Evolutionary conservation across 2,888 invertebrate species (phyloP).

Genomic region (Ptilodon capucinus): DNA sequence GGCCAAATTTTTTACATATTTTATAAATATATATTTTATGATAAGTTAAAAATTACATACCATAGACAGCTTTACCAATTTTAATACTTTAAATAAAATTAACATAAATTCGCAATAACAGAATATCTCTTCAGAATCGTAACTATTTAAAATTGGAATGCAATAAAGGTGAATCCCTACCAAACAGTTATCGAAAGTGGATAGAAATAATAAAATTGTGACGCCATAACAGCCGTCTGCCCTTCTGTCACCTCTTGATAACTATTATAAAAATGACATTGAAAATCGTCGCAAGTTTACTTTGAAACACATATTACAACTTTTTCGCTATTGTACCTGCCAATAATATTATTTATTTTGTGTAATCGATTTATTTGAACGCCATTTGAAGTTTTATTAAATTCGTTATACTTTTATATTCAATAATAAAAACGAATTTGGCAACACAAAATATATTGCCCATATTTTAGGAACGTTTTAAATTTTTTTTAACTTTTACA

Average conservation of each 20-base stretch:
- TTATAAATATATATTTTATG: no score
- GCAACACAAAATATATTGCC: not conserved
- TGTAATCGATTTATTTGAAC: slow-evolving; percentile 2
- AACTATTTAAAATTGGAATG: not conserved
- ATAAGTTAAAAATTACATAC: no score
- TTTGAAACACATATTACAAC: slow-evolving; percentile 1
- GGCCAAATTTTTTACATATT: no score
- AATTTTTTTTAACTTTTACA: no score
- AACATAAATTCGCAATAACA: no score
- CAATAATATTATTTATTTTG: not conserved
- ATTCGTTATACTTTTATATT: not conserved
- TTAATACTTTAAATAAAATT: no score
- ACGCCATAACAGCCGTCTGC: slow-evolving; percentile 27
- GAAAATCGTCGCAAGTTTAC: slow-evolving; percentile 3
- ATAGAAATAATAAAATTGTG: slow-evolving; percentile 7
- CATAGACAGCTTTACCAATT: no score
- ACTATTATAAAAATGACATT: slow-evolving; percentile 10
- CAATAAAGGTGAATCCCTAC: not conserved
- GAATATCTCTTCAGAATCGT: no score
- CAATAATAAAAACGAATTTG: not conserved
- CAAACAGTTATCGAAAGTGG: not conserved
- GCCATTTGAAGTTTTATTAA: not conserved
- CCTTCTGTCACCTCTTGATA: slow-evolving; percentile 33
- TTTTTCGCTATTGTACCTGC: not conserved
- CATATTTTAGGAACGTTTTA: not conserved